phyloP scores from a whole-genome alignment of 2,888 invertebrate species.

The Psylliodes chrysocephalus region DNA sequence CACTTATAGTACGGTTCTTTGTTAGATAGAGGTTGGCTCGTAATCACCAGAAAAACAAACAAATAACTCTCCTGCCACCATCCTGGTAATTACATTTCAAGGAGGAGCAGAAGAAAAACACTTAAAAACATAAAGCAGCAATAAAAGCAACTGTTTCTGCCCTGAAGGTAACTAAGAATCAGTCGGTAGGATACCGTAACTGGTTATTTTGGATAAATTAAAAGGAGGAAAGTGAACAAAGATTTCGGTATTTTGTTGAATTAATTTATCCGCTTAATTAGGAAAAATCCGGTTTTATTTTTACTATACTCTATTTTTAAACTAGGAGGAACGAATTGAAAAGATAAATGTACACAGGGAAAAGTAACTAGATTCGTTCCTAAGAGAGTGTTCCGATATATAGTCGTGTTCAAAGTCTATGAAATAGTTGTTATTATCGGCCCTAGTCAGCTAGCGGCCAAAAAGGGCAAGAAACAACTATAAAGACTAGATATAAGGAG shows the following conservation, averaged over 20 bases:
- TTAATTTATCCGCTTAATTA: not conserved
- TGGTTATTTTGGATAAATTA: conserved; percentile 8
- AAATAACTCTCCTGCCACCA: conserved; percentile 22
- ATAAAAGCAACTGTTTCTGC: conserved; percentile 16
- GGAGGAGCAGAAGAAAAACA: conserved; percentile 12
- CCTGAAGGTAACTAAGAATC: conserved; percentile 13
- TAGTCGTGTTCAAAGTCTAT: no score
- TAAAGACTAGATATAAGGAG: no score
- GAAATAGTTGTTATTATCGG: no score
- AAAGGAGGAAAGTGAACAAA: not conserved
- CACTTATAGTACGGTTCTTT: conserved; percentile 18
- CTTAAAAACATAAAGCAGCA: conserved; percentile 19
- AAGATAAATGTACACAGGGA: no score
- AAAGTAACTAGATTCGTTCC: no score
- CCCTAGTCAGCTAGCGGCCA: no score
- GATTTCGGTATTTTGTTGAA: no score
- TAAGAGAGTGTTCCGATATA: no score
- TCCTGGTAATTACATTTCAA: conserved; percentile 19
- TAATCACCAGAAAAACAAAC: conserved; percentile 21
- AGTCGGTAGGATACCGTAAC: not conserved
- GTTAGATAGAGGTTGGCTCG: conserved; percentile 19
- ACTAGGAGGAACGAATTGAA: no score
- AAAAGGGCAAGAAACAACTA: no score
- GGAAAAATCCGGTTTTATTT: no score
- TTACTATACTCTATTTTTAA: no score